Base-by-base conservation (phyloP, 2,113 vertebrate species). In the Tylochromis polylepis region DNA sequence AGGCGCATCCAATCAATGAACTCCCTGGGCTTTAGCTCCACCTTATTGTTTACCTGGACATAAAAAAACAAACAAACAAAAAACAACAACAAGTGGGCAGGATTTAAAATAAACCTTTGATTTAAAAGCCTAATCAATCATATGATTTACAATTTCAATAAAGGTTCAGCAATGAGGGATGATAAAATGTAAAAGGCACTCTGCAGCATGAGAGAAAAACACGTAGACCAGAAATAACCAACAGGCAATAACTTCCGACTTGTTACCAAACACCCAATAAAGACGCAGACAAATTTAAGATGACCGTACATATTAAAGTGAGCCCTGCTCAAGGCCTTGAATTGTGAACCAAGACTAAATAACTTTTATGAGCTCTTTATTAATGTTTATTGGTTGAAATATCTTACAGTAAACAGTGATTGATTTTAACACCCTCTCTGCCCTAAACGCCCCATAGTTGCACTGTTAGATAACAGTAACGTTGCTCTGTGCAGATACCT, bases 1-100 rank as follows among this genome's bases (percentile, higher is more conserved):
- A 99, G 95, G 58, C 75, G 97, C 99, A 99, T 99, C 99, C 99
- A 99, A 2, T 99, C 98, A 78, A 99, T 96, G 90, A 99, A 99
- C 57, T 98, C 97, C 75, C 97, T 97, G 46, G 97, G 98, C 82
- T 97, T 97, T 90, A 99, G 97, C 95, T 99, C 99, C 87, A 97
- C 97, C 89, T 98, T 99, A 87, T 98, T 99, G 93, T 97, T 97
- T 88, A 98, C 97, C 99, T 99, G 94, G 43, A 4, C 24, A 85
- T 10, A 82, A 84, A 72, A 70, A 85, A 29, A 77, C 20, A 65
- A n/a, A n/a, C n/a, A n/a, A n/a, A n/a, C n/a, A n/a, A n/a, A n/a
- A n/a, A n/a, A n/a, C n/a, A 31, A 31, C 4, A 31, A n/a, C 20
- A 38, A 38, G 20, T 4, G 27, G 36, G 65, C 18, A 70, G 7